Evolutionary conservation across 1,140 invertebrate genomes (phyloP), one percentile per base, ranked within the genome.

Genomic region (Drosophila lini): DNA sequence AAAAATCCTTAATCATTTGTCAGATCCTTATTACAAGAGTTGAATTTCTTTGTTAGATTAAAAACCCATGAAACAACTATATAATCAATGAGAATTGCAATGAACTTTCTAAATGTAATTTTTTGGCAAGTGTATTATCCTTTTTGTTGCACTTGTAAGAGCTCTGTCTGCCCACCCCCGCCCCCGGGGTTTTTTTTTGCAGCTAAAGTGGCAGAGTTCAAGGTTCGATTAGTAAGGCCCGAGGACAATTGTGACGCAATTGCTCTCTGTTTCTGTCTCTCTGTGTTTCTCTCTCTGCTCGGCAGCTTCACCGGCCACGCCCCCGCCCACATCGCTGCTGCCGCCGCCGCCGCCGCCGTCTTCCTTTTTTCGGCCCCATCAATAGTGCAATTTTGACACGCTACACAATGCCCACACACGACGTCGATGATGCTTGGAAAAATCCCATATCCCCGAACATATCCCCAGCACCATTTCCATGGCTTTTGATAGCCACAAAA

Each of bases 161-260:
- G 47, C 64, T 77, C 74, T 38, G 65, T 69, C 65, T 69, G 65
- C 38, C 47, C 38, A 67, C 38, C 22, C 32, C 22, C 3, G 19
- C 38, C 42, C 28, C 19, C 32, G 5, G 25, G 25, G 25, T 36
- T 25, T 52, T n/a, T 1, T 48, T 48, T 48, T 48, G 25, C 25
- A 34, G 31, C 28, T 63, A 28, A 64, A 52, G 32, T 41, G 47
- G 31, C 41, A 59, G 74, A 78, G 75, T 78, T 78, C 75, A 78
- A 78, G 75, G 74, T 71, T 78, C 41, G 58, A 70, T 77, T 77
- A 73, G 69, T 60, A 68, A 55, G 15, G 19, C 62, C 42, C 34
- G 75, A 78, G 75, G 75, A 78, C 75, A 62, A 69, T 78, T 62
- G 65, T 78, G 75, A 78, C 75, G 75, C 75, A 78, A 78, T 78